phyloP scores from a whole-genome alignment of 2,888 invertebrate genomes.

The Amorpha juglandis region DNA sequence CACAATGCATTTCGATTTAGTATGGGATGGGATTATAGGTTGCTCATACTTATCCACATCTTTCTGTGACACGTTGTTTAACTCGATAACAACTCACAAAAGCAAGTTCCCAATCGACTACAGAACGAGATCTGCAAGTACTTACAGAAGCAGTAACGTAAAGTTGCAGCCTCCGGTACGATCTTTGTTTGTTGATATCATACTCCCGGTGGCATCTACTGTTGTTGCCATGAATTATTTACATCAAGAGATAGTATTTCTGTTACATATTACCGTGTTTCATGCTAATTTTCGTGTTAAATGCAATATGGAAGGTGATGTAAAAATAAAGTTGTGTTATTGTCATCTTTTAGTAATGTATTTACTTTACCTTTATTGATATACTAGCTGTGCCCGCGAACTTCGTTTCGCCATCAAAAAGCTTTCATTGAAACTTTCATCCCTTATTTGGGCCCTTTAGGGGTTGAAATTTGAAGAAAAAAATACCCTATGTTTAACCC shows the following conservation, averaged over 20 bases:
- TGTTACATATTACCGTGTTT: constrained; percentile 19
- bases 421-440: no score
- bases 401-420: no score
- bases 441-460: no score
- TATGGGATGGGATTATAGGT: no score
- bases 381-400: no score
- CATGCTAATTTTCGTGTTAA: constrained; percentile 13
- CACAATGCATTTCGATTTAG: no score
- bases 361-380: no score
- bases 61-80: no score
- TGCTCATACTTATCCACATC: no score
- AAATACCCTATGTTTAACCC: no score
- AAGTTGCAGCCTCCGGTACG: constrained; percentile 40
- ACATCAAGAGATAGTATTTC: constrained; percentile 30
- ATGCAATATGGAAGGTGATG: neutral
- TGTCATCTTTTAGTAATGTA: no score
- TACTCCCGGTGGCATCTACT: constrained; percentile 42
- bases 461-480: no score
- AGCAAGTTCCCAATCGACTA: neutral
- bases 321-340: neutral
- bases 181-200: constrained; percentile 61
- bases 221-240: constrained; percentile 64
- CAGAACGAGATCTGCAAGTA: constrained; percentile 32
- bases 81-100: neutral
- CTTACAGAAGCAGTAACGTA: constrained; percentile 27